phyloP scores from a whole-genome alignment of 2,888 invertebrate species.

The Neocrepidodera transversa region DNA sequence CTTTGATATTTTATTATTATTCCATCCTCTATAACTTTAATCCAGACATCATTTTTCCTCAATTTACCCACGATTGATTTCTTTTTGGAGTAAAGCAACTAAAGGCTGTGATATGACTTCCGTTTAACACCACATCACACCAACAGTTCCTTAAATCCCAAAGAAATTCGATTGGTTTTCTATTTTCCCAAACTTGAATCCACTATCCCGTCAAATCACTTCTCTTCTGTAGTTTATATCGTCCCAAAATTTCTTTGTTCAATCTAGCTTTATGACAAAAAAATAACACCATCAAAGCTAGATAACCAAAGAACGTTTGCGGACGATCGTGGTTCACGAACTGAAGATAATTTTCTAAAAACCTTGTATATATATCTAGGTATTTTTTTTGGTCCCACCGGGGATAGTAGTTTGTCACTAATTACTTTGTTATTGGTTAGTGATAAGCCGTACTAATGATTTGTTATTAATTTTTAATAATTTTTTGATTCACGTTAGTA shows the following conservation, averaged over 20 bases:
- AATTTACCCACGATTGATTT: slow-evolving; percentile 1
- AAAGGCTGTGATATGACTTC: slow-evolving; percentile 57
- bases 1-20: no score
- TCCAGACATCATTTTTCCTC: no score
- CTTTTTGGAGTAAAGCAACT: slow-evolving; percentile 53
- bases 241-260: slow-evolving; percentile 49
- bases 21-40: no score
- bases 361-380: not conserved
- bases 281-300: slow-evolving; percentile 56
- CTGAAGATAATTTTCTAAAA: not conserved
- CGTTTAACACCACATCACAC: slow-evolving; percentile 54
- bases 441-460: slow-evolving; percentile 12
- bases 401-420: not conserved
- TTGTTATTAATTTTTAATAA: slow-evolving; percentile 19
- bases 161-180: slow-evolving; percentile 23
- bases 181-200: not conserved
- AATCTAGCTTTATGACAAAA: slow-evolving; percentile 62
- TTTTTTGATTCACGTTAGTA: slow-evolving; percentile 19
- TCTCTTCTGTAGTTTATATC: slow-evolving; percentile 19
- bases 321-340: slow-evolving; percentile 8
- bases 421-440: slow-evolving; percentile 11
- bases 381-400: not conserved
- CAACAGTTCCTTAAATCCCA: slow-evolving; percentile 57
- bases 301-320: slow-evolving; percentile 65
- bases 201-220: no score